Conservation (phyloP, 2,797 vertebrate species). For the Rhadinocentrus ornatus region DNA sequence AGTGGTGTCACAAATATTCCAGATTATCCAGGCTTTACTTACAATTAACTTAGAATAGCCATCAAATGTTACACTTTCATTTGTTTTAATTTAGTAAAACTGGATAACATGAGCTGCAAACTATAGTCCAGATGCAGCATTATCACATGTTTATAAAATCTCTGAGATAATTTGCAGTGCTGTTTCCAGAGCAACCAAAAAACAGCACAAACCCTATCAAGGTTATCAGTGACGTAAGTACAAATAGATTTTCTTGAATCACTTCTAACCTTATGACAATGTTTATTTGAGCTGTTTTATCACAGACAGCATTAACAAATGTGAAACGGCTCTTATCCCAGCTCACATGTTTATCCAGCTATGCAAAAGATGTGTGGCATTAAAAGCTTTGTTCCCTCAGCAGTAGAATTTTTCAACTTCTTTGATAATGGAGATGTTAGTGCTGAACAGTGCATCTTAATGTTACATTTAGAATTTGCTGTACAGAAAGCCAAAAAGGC, state of each 20-base stretch:
- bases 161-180: neutral
- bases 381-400: slow-evolving; percentile 6
- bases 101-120: neutral
- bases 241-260: slow-evolving; percentile 10
- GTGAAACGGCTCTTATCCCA: neutral
- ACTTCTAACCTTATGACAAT: neutral
- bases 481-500: neutral
- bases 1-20: neutral
- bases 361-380: neutral
- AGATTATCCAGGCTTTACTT: neutral
- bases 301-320: neutral
- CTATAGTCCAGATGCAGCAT: neutral
- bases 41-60: too few species aligned
- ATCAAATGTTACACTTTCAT: neutral
- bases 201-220: slow-evolving; percentile 11
- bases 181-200: slow-evolving; percentile 51
- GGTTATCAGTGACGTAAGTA: slow-evolving; percentile 12
- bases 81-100: neutral
- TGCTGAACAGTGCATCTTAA: neutral
- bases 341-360: neutral
- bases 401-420: neutral
- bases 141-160: neutral
- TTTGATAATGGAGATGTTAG: slow-evolving; percentile 14
- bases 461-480: neutral
- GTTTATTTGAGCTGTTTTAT: neutral